A percentile compares a stretch with the other conserved stretches of the same genome.
Conservation (phyloP, 2,113 vertebrate species). For the Muntiacus muntjak region DNA sequence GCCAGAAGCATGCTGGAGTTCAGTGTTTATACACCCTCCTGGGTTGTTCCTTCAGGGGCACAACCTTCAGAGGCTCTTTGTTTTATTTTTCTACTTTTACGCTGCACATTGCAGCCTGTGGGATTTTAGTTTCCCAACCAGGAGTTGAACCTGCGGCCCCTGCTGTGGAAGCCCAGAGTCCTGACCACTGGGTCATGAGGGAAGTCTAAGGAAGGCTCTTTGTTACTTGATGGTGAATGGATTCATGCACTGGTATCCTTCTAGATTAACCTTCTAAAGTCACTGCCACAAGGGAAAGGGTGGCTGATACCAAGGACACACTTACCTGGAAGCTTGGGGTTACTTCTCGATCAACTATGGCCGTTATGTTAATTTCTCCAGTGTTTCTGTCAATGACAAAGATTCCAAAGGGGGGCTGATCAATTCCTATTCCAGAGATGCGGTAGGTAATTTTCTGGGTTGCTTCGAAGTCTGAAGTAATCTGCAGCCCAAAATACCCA, state of each 20-base stretch:
- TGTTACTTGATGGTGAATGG: background rate
- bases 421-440: conserved; percentile 86
- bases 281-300: background rate
- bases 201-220: background rate
- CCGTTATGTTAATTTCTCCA: conserved; percentile 86
- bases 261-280: background rate
- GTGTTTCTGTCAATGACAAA: conserved; percentile 81
- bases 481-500: conserved; percentile 79
- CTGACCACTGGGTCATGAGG: background rate
- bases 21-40: fast-evolving
- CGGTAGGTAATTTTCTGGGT: conserved; percentile 80
- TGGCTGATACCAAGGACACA: background rate
- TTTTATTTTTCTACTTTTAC: background rate
- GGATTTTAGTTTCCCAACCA: background rate
- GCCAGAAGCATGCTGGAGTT: background rate
- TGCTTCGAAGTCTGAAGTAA: conserved; percentile 88
- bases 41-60: background rate
- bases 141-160: background rate
- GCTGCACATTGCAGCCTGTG: background rate
- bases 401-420: conserved; percentile 76
- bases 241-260: background rate
- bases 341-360: conserved; percentile 88
- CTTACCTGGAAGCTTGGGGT: conserved; percentile 83
- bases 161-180: background rate
- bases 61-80: background rate